Conservation (phyloP, 2,797 vertebrate species). For the Sebastiscus albofasciatus region DNA sequence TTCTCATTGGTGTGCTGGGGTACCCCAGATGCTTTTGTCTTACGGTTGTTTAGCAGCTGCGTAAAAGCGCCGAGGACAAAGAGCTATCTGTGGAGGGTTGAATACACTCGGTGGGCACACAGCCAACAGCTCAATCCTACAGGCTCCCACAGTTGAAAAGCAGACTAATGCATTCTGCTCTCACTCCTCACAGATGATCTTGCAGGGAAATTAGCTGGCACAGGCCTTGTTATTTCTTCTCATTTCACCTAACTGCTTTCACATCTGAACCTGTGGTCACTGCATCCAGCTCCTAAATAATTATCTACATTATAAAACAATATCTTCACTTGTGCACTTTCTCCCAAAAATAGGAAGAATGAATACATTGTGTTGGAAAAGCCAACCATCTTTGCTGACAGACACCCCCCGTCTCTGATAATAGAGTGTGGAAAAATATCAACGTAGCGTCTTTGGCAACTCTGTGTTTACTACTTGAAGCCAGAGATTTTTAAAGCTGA, state of each 20-base stretch:
- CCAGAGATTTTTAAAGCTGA: neutral
- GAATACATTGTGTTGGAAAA: neutral
- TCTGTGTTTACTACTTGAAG: neutral
- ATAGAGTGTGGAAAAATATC: neutral
- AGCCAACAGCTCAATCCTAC: constrained; percentile 85
- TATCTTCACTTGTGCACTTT: neutral
- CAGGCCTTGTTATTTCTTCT: constrained; percentile 37
- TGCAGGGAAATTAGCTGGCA: constrained; percentile 49
- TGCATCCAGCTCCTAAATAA: constrained; percentile 1
- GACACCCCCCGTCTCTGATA: neutral
- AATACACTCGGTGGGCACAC: constrained; percentile 87
- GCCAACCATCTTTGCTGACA: neutral
- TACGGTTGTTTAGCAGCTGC: constrained; percentile 82
- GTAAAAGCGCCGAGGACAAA: constrained; percentile 88
- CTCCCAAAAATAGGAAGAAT: neutral
- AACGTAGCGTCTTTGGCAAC: neutral
- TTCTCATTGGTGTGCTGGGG: constrained; percentile 81
- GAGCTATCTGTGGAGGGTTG: constrained; percentile 90
- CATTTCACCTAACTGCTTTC: constrained; percentile 38
- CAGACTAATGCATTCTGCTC: constrained; percentile 69
- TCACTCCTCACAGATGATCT: constrained; percentile 65
- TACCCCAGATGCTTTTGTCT: constrained; percentile 89
- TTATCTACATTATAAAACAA: neutral
- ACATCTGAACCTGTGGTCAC: constrained; percentile 36
- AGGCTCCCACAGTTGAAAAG: constrained; percentile 77